Percentiles rank a stretch among this genome's conserved stretches.
Evolutionary conservation across 2,888 invertebrate species (phyloP).

Genomic region (Drosophila meridionalis): DNA sequence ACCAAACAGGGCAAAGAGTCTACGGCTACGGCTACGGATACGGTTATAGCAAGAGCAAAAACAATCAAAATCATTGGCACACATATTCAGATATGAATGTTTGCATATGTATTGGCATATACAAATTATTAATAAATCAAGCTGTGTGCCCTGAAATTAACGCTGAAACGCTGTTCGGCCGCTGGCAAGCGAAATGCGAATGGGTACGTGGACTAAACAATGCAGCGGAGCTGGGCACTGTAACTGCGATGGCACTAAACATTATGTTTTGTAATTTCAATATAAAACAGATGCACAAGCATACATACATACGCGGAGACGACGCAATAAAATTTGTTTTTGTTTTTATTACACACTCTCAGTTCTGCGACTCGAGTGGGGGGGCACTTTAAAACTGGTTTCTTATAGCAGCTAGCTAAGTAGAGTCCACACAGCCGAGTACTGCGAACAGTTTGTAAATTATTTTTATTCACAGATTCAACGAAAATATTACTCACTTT

Average conservation of each 20-base stretch:
- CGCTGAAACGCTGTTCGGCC: constrained; percentile 16
- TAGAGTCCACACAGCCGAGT: constrained; percentile 6
- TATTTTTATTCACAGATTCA: constrained; percentile 25
- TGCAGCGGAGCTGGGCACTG: constrained; percentile 8
- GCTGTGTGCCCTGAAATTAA: constrained; percentile 50
- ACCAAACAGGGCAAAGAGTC: constrained; percentile 56
- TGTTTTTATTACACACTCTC: constrained; percentile 64
- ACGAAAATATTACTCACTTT: constrained; percentile 48
- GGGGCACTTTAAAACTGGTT: constrained; percentile 43
- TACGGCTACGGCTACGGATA: constrained; percentile 1
- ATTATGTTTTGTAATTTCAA: constrained; percentile 39
- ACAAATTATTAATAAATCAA: constrained; percentile 75
- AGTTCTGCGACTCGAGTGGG: constrained; percentile 12
- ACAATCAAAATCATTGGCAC: constrained; percentile 30
- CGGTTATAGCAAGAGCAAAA: constrained; percentile 29
- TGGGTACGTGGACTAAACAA: constrained; percentile 24
- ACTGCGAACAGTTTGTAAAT: constrained; percentile 6
- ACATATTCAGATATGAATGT: constrained; percentile 4
- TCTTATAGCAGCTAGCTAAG: constrained; percentile 9
- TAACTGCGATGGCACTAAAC: constrained; percentile 4
- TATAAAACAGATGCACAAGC: constrained; percentile 11
- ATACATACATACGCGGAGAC: constrained; percentile 27
- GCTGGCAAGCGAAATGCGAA: constrained; percentile 8
- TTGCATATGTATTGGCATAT: constrained; percentile 39
- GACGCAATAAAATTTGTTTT: constrained; percentile 65